Base-by-base conservation (phyloP, 2,113 vertebrate genomes). In the Zonotrichia leucophrys region DNA sequence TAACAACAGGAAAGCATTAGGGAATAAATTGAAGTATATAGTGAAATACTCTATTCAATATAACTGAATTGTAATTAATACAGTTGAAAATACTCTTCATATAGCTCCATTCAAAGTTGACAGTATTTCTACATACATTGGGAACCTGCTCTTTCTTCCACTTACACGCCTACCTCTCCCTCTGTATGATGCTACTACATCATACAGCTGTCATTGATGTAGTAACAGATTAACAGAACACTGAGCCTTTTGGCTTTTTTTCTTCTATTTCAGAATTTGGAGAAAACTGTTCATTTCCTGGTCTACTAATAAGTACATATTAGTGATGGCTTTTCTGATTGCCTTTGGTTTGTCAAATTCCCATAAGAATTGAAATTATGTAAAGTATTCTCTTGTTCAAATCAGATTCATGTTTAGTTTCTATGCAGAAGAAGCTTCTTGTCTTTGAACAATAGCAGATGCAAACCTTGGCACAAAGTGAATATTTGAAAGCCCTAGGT, bases 111-210 rank as follows among this genome's bases (percentile, higher is more conserved):
- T 92, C 21, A 85, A 30, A 90, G 44, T 7, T 44, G 37, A 19
- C 37, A 53, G 3, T 74, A 28, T 90, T 85, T 75, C 56, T 87
- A 28, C 14, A 10, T 30, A 35, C 11, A 3, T 5, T 77, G 37
- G 7, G 53, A 60, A 47, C 25, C 37, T 58, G 41, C 31, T 90
- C 6, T 64, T 83, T 92, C 33, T 84, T 87, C 55, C 3, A 4
- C 47, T 87, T 85, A 24, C 19, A 12, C 0, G 0, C 13, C 6
- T 21, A 1, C n/a, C 6, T 88, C 12, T 82, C 39, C 52, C 49
- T 49, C 49, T 15, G 22, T 23, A 49, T 49, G 24, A 49, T 49
- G 49, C 24, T 49, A 49, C 49, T 49, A 49, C 24, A 49, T 49
- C 22, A 22, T 69, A 24, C 8, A 39, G 27, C 60, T 74, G 27